phyloP scores from a whole-genome alignment of 23 tunicate genomes.

The Styela clava region DNA sequence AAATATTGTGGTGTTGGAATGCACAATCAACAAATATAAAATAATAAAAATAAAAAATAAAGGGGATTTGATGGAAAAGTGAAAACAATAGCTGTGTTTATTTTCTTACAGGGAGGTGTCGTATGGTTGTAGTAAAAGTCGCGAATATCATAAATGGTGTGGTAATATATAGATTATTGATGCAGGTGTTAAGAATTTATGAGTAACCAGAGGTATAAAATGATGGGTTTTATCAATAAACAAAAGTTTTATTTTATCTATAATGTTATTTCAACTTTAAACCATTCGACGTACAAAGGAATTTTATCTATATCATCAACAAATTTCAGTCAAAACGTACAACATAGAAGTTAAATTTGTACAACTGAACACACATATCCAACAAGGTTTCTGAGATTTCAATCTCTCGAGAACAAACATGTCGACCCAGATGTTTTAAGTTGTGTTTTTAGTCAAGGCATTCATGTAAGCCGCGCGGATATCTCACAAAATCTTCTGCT shows the following conservation, averaged over 20 bases:
- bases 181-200: too few relatives aligned
- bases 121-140: neutral
- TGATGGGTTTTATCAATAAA: too few relatives aligned
- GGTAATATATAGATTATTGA: neutral
- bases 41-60: too few relatives aligned
- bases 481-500: neutral
- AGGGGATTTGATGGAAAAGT: too few relatives aligned
- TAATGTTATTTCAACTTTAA: too few relatives aligned
- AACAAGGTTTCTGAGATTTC: neutral
- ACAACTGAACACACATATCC: neutral
- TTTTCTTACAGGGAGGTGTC: neutral
- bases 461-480: slow-evolving; percentile 30
- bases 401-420: neutral
- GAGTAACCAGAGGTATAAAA: too few relatives aligned
- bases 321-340: too few relatives aligned
- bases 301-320: neutral
- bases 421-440: slow-evolving; percentile 2
- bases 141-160: neutral
- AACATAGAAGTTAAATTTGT: neutral
- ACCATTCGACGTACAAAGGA: too few relatives aligned
- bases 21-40: too few relatives aligned
- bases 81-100: neutral
- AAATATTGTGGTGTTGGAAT: too few relatives aligned
- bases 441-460: slow-evolving; percentile 13
- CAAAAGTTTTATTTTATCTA: too few relatives aligned